Conservation (phyloP, 2,797 vertebrate genomes). For the Sparidentex hasta region DNA sequence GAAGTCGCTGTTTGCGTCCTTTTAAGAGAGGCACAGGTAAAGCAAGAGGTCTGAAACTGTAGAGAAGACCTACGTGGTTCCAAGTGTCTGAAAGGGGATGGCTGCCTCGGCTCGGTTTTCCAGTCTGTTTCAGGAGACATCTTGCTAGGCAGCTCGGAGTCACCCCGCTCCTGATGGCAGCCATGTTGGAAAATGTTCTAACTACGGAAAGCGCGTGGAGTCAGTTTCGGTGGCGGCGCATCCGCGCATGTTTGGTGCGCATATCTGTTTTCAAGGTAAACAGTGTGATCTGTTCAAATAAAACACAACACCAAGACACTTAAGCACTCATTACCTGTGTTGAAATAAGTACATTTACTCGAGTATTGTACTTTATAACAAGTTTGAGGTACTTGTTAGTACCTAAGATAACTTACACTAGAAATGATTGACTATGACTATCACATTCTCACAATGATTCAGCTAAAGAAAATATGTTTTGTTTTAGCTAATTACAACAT, state of each 20-base stretch:
- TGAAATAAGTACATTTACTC: neutral
- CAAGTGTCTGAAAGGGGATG: conserved; percentile 5
- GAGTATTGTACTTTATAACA: too few species aligned
- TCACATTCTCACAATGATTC: too few species aligned
- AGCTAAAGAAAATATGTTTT: too few species aligned
- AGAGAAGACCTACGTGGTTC: conserved; percentile 69
- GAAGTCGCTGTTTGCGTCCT: neutral
- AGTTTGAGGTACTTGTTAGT: too few species aligned
- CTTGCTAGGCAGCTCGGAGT: conserved; percentile 71
- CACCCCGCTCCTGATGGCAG: conserved; percentile 81
- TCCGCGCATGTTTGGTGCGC: neutral
- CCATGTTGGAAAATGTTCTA: conserved; percentile 70
- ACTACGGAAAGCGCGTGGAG: conserved; percentile 66
- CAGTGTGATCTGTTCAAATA: neutral
- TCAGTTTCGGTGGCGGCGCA: conserved; percentile 17
- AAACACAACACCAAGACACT: neutral
- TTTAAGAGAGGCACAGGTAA: neutral
- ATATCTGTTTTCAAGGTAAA: neutral
- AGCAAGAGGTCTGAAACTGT: fast-evolving
- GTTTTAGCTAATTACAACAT: too few species aligned
- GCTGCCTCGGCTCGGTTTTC: conserved; percentile 49
- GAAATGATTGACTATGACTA: too few species aligned
- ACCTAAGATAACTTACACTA: too few species aligned
- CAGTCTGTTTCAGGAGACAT: conserved; percentile 74
- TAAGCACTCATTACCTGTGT: neutral